Evolutionary conservation across 2,888 invertebrate species (phyloP), one percentile per base, ranked within the genome.

Genomic region (Allolobophora icterica): DNA sequence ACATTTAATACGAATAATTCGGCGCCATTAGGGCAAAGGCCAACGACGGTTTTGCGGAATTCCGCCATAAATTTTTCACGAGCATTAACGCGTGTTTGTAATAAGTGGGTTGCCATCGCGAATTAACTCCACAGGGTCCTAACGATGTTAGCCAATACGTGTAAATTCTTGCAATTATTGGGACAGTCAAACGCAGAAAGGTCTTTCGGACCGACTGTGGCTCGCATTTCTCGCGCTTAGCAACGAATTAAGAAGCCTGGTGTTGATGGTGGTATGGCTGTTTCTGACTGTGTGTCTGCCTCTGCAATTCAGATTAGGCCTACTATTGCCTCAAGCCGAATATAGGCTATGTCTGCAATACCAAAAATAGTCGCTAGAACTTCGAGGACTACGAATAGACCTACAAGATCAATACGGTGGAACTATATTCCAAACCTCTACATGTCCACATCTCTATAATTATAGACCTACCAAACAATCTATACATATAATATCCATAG

Each of bases 11-110:
- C 0, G 71, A 71, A n/a, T n/a, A 71, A 71, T 71, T 71, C 30
- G 71, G 71, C n/a, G 71, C 71, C 71, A 71, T 30, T 71, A 71
- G n/a, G 71, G n/a, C 30, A 71, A 71, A 71, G 71, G 71, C 71
- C 71, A 71, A 24, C 52, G 6, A n/a, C 71, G 6, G 71, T 71
- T 13, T 30, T 15, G 58, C 24, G 58, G 58, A 58, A 58, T 58
- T 71, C 71, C 71, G 8, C 11, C 71, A 11, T 71, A 8, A 71
- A 71, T 71, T 4, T 71, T 71, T 71, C 71, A 71, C 8, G 71
- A 71, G n/a, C 71, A 71, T 71, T 71, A 71, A n/a, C 71, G 71
- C n/a, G 15, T 8, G 6, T 71, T 71, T 71, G 30, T 71, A 30
- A 71, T 71, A 71, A 71, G 71, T 11, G 71, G 30, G 30, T n/a